phyloP scores from a whole-genome alignment of 2,888 invertebrate species.

The Drosophila colorata region DNA sequence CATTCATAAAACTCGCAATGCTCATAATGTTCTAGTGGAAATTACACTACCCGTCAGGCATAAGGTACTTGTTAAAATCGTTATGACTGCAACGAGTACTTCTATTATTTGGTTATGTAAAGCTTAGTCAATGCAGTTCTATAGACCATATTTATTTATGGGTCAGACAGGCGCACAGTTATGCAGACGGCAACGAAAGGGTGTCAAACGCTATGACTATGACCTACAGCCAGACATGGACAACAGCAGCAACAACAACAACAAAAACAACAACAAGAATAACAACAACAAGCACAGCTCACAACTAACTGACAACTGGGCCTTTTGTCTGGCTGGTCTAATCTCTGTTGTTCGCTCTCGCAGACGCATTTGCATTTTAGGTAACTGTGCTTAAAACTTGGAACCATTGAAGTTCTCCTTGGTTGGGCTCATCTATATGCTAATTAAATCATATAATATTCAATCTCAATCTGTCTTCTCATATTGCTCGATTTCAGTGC shows the following conservation, averaged over 20 bases:
- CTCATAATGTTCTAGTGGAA: constrained; percentile 18
- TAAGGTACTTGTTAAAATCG: constrained; percentile 33
- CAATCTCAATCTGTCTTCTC: constrained; percentile 68
- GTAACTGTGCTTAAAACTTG: constrained; percentile 48
- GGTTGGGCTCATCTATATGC: constrained; percentile 64
- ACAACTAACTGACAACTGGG: constrained; percentile 31
- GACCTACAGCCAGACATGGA: constrained; percentile 57
- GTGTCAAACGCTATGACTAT: constrained; percentile 64
- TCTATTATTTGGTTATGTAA: constrained; percentile 49
- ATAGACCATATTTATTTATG: constrained; percentile 23
- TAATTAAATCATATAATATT: constrained; percentile 66
- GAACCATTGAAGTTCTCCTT: not conserved
- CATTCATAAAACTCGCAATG: not conserved
- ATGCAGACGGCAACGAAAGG: constrained; percentile 40
- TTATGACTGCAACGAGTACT: constrained; percentile 21
- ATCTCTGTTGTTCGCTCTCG: constrained; percentile 48
- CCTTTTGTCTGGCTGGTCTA: constrained; percentile 53
- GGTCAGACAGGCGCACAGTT: constrained; percentile 48
- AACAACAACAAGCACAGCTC: constrained; percentile 5
- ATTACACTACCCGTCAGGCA: constrained; percentile 19
- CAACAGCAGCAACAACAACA: constrained; percentile 17
- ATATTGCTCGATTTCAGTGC: constrained; percentile 58
- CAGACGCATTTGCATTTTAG: constrained; percentile 66
- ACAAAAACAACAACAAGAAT: not conserved
- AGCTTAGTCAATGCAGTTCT: constrained; percentile 27